Evolutionary conservation across 2,113 vertebrate species (phyloP), one percentile per base, ranked within the genome.

Genomic region (Pogonocichla stellata): DNA sequence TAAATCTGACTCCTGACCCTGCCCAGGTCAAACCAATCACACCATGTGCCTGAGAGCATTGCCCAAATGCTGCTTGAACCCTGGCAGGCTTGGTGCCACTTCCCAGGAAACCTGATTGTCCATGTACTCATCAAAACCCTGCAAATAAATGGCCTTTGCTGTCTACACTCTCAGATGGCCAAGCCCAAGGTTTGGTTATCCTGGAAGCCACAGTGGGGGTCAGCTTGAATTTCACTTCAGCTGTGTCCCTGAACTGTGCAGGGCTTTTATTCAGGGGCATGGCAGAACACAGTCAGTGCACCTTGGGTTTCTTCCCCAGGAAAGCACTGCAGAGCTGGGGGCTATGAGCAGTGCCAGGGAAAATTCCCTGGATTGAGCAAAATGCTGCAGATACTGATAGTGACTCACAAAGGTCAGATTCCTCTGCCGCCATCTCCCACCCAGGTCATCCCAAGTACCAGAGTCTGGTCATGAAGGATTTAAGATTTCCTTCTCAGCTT

Each of bases 111-210:
- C 29, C 48, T 42, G 56, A 25, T 38, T 53, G n/a, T 29, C 40
- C n/a, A 40, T 0, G 0, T 45, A 31, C 25, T 42, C 62, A 43
- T 51, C 29, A 62, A 58, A 67, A 6, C 34, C 9, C 8, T 62
- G 23, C 26, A 80, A 66, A 84, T 26, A 80, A 74, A 28, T 5
- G 36, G 42, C 10, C 28, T 84, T 81, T 87, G 8, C 47, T 33
- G 22, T 3, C 51, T 22, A 12, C 19, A 12, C 29, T 29, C 2
- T 8, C 8, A 60, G 33, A 54, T 7, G 84, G 50, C 14, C 9
- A 17, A 24, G 13, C 1, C 38, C 0, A 0, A 57, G 13, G 12
- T 69, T 16, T 86, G 28, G 14, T 50, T 58, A 42, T 31, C 53
- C 70, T 70, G 47, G 34, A 50, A 69, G 29, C 2, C 43, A 38